phyloP scores from a whole-genome alignment of 2,113 vertebrate genomes.

The Plecturocebus donacophilus region DNA sequence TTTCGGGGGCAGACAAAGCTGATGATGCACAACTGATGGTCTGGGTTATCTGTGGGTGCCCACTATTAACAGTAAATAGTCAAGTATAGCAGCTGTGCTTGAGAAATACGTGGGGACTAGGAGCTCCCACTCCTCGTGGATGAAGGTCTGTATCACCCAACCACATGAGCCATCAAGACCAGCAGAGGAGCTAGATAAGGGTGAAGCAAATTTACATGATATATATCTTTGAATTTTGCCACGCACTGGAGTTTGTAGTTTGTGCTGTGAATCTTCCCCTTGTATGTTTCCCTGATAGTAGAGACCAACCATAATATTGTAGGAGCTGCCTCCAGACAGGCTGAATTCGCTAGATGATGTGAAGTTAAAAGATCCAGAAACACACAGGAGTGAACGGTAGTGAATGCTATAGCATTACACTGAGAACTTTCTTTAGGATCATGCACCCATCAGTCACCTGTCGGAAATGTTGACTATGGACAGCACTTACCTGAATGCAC shows the following conservation, averaged over 20 bases:
- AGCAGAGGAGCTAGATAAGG: background rate
- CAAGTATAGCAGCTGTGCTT: background rate
- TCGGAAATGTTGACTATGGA: background rate
- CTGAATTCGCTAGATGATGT: background rate
- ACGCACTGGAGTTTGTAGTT: background rate
- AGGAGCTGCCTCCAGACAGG: background rate
- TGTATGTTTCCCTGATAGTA: background rate
- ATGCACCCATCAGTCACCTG: background rate
- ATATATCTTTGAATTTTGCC: background rate
- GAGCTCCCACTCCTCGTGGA: background rate
- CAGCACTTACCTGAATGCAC: background rate
- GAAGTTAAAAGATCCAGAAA: background rate
- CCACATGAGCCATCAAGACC: background rate
- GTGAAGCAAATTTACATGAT: background rate
- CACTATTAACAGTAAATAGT: background rate
- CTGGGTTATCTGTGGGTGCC: background rate
- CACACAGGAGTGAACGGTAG: background rate
- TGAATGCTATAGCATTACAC: background rate
- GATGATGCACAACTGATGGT: background rate
- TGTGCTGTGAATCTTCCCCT: background rate
- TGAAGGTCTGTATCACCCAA: background rate
- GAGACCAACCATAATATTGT: background rate
- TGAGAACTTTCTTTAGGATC: background rate
- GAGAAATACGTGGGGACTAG: background rate
- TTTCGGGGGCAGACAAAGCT: background rate